Evolutionary conservation across 1,140 invertebrate species (phyloP).

Genomic region (Argopecten irradians): DNA sequence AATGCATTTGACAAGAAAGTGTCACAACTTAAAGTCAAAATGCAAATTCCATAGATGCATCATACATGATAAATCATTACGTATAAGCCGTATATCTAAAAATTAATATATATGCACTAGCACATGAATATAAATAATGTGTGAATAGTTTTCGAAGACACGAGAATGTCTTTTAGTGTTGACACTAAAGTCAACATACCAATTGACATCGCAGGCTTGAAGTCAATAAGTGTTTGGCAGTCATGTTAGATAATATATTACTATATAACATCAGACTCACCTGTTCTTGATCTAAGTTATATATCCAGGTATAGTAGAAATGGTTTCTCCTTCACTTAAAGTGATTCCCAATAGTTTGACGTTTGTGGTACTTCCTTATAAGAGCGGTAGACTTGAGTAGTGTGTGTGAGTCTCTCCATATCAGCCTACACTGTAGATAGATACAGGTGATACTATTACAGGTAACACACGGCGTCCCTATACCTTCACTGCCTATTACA

Average conservation of each 20-base stretch:
- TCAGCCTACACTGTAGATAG: background rate
- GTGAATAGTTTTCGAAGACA: too few species aligned
- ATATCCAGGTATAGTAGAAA: background rate
- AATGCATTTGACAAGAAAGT: too few species aligned
- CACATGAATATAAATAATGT: too few species aligned
- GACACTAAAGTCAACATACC: background rate
- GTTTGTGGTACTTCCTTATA: slow-evolving; percentile 5
- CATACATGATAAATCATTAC: too few species aligned
- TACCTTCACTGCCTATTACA: slow-evolving; percentile 1
- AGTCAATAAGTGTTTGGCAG: background rate
- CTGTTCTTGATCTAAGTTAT: background rate
- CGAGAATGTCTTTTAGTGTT: background rate
- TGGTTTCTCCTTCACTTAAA: background rate
- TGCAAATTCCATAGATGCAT: too few species aligned
- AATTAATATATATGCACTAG: too few species aligned
- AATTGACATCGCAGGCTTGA: background rate
- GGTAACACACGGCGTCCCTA: background rate
- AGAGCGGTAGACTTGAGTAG: background rate
- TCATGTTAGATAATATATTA: background rate
- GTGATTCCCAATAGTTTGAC: background rate
- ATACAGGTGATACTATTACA: background rate
- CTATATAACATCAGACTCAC: background rate
- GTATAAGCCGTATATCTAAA: too few species aligned
- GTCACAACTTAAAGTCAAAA: too few species aligned
- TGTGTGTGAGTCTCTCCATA: background rate